These are phyloP conservation scores for Yponomeuta sedellus DNA, from an alignment of 2,888 invertebrate species.

Conservation along the genomic window DNA sequence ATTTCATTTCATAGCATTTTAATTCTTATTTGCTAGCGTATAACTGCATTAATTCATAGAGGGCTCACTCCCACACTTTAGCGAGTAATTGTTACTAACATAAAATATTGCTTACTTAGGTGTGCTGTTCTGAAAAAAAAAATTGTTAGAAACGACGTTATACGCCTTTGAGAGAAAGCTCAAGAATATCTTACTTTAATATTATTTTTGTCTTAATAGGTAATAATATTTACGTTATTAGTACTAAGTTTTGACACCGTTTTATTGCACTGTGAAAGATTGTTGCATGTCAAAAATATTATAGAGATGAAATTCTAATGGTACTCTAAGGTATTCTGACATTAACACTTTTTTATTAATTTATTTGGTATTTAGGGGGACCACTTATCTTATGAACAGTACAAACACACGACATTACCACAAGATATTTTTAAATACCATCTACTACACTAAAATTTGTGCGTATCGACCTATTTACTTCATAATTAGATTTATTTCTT, in stretches of 20 bases:
- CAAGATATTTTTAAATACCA: slow-evolving; percentile 8
- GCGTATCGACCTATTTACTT: slow-evolving; percentile 61
- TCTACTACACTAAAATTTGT: slow-evolving; percentile 67
- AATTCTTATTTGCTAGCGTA: background rate
- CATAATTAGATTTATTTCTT: background rate
- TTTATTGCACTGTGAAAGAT: slow-evolving; percentile 31
- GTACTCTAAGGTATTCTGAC: background rate
- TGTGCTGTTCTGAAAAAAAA: background rate
- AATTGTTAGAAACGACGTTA: background rate
- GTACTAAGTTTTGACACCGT: slow-evolving; percentile 50
- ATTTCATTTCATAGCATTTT: too few species aligned
- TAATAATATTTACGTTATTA: background rate
- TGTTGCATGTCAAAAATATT: background rate
- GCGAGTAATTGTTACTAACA: too few species aligned
- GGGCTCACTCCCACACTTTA: too few species aligned
- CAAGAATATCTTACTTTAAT: background rate
- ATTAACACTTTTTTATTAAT: background rate
- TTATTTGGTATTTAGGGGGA: background rate
- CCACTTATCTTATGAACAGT: background rate
- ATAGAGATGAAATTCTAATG: background rate
- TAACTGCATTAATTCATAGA: background rate
- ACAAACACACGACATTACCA: slow-evolving; percentile 2
- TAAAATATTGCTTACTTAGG: background rate
- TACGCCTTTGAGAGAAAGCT: slow-evolving; percentile 1
- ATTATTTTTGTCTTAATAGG: background rate